Conservation (phyloP, 2,888 invertebrate species). For the Vandiemenella viatica region DNA sequence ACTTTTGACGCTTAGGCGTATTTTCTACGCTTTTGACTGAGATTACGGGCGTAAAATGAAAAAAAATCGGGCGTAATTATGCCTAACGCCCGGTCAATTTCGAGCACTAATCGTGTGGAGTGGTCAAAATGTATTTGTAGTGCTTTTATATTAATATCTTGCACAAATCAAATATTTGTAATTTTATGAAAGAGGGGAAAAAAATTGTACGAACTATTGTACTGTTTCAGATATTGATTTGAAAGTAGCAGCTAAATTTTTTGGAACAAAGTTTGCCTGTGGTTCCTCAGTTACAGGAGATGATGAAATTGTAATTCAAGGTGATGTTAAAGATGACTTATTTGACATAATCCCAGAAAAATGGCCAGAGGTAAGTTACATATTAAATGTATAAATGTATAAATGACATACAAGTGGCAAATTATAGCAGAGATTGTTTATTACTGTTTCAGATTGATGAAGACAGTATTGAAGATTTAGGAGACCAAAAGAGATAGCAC, state of each 20-base stretch:
- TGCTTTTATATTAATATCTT: no score
- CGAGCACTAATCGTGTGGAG: no score
- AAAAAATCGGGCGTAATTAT: no score
- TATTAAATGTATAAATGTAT: no score
- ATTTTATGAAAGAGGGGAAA: no score
- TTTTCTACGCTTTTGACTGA: no score
- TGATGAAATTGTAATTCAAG: constrained; percentile 98
- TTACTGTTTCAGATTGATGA: constrained; percentile 63
- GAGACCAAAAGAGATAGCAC: constrained; percentile 69
- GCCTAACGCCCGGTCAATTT: no score
- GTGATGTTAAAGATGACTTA: constrained; percentile 95
- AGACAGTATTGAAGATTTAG: constrained; percentile 81
- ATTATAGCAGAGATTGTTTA: neutral
- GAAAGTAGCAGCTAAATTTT: constrained; percentile 94
- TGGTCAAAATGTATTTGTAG: no score
- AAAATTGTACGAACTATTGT: no score
- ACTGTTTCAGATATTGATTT: constrained; percentile 73
- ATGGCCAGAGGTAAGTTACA: constrained; percentile 78
- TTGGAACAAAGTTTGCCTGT: constrained; percentile 94
- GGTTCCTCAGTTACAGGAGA: constrained; percentile 98
- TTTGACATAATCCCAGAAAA: constrained; percentile 97
- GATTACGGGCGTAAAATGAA: no score
- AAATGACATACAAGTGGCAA: neutral
- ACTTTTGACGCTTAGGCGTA: no score
- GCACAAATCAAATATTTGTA: no score